Evolutionary conservation across 2,888 invertebrate species (phyloP), one percentile per base, ranked within the genome.

Genomic region (Athripsodes cinereus): DNA sequence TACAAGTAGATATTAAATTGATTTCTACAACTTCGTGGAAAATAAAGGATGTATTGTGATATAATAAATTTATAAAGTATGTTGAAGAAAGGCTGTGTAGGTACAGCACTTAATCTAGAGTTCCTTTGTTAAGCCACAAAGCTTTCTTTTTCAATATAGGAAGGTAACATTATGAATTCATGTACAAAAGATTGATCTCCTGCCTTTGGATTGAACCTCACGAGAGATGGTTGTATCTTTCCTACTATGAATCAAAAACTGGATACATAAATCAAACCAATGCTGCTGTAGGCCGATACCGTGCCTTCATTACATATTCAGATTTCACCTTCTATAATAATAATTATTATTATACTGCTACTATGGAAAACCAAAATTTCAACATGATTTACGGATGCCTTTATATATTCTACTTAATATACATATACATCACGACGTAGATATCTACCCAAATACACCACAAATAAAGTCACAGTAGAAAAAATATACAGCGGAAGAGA

Each of bases 181-280:
- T 40, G 40, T 40, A 40, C 40, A 40, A 40, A n/a, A 40, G 40
- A 40, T 40, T 40, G 40, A 40, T 40, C 40, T 40, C 13, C 40
- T 40, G 40, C 40, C 40, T 40, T 40, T 40, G 40, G 40, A 13
- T 40, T 40, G 16, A 16, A 40, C 13, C 40, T 16, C 40, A 40
- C 3, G 40, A 13, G 40, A 40, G 16, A 13, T n/a, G n/a, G 40
- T 13, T 16, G n/a, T 40, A 40, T 16, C 40, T 16, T 40, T 40
- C 40, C 26, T 10, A 26, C 26, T 26, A 16, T 40, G 40, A 40
- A 40, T 40, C 40, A 40, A 40, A 40, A 40, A 40, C 40, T 40
- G 40, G 40, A 13, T 40, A 8, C 40, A 40, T 40, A 40, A 40
- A 40, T 40, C 40, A 40, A 40, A 40, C 40, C 40, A n/a, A 13